phyloP scores from a whole-genome alignment of 2,888 invertebrate genomes.

The Acutogordius australiensis region DNA sequence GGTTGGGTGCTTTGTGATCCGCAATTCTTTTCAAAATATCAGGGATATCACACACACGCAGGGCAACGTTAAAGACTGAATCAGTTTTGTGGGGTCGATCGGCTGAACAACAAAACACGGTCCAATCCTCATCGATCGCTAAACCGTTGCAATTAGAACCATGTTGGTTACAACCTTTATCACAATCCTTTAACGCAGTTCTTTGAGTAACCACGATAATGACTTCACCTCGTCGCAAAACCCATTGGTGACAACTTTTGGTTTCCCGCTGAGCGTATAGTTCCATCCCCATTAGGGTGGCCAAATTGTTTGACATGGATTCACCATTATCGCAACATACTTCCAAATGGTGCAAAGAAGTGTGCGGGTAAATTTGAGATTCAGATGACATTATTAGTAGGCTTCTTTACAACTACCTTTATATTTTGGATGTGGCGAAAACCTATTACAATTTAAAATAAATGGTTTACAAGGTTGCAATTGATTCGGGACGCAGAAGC shows the following conservation, averaged over 20 bases:
- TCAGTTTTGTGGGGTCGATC: background rate
- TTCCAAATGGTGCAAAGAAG: background rate
- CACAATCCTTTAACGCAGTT: background rate
- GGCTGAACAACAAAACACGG: background rate
- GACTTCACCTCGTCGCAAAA: background rate
- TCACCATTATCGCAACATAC: background rate
- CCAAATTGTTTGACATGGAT: background rate
- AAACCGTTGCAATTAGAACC: background rate
- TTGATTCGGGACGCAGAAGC: no score
- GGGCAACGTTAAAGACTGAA: slow-evolving; percentile 6
- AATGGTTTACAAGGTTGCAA: no score
- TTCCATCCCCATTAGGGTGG: background rate
- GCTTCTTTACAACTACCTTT: no score
- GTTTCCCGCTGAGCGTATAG: background rate
- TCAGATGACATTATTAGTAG: no score
- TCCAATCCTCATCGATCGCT: background rate
- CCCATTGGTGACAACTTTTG: background rate
- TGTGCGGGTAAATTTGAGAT: no score
- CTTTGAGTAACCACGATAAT: background rate
- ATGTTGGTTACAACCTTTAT: background rate
- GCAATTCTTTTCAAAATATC: background rate
- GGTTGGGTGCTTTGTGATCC: background rate
- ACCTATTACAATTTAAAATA: no score
- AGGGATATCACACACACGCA: background rate
- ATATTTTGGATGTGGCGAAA: no score